These are phyloP conservation scores for Graphium colonna DNA, from an alignment of 2,888 invertebrate genomes.

Conservation along the genomic window DNA sequence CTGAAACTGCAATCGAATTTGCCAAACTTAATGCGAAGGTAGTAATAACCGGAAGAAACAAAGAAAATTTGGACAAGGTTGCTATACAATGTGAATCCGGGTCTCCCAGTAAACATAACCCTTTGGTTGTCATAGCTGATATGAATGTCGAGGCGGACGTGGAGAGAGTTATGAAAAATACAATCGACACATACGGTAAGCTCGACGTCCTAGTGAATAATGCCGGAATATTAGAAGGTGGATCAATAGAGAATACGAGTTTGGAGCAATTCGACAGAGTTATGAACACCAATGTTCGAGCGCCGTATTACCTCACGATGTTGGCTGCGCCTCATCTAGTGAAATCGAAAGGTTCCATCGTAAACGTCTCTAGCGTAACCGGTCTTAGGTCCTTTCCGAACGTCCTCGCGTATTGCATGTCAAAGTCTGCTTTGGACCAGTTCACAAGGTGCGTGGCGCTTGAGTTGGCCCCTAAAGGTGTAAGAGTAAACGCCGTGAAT, in stretches of 20 bases:
- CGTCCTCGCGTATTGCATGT: constrained; percentile 94
- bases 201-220: constrained; percentile 91
- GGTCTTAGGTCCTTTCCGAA: constrained; percentile 93
- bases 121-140: constrained; percentile 82
- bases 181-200: constrained; percentile 83
- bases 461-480: constrained; percentile 87
- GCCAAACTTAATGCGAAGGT: constrained; percentile 82
- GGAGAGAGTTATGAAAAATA: constrained; percentile 82
- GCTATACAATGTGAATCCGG: constrained; percentile 75
- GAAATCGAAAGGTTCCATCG: constrained; percentile 89
- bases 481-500: constrained; percentile 94
- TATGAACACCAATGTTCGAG: constrained; percentile 92
- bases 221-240: constrained; percentile 91
- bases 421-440: constrained; percentile 96
- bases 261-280: constrained; percentile 91
- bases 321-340: constrained; percentile 91
- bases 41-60: constrained; percentile 84
- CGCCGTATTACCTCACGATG: constrained; percentile 88
- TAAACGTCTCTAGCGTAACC: constrained; percentile 96
- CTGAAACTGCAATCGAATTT: constrained; percentile 84
- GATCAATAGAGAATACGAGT: constrained; percentile 89
- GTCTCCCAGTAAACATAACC: constrained; percentile 58
- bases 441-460: constrained; percentile 94
- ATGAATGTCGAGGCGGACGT: constrained; percentile 84
- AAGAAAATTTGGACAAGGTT: constrained; percentile 82